A percentile compares a stretch with the other conserved stretches of the same genome.
Conservation (phyloP, 1,140 invertebrate species). For the roundworm (Caenorhabditis elegans) region DNA sequence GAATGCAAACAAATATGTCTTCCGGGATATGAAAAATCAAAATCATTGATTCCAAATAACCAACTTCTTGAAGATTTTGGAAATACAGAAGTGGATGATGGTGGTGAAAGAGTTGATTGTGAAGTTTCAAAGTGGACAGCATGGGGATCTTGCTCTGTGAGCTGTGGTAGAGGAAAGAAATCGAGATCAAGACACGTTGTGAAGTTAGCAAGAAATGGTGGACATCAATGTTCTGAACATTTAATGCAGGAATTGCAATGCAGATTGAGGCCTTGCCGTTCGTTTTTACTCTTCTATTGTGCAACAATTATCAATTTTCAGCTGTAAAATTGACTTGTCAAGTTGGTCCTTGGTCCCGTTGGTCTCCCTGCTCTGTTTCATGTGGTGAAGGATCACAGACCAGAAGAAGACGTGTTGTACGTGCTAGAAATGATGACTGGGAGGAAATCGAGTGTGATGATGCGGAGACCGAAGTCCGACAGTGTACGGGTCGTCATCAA, state of each 20-base stretch:
- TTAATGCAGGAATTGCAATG: conserved; percentile 68
- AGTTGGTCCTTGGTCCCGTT: conserved; percentile 58
- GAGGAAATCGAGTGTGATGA: conserved; percentile 30
- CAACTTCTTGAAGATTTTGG: conserved; percentile 58
- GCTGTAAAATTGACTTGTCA: conserved; percentile 50
- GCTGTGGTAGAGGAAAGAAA: conserved; percentile 73
- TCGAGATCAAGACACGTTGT: conserved; percentile 59
- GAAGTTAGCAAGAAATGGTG: conserved; percentile 73
- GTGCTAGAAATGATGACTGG: conserved; percentile 31
- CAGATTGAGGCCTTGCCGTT: conserved; percentile 67
- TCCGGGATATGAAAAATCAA: conserved; percentile 53
- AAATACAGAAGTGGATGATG: conserved; percentile 55
- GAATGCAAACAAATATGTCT: conserved; percentile 64
- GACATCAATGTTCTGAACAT: conserved; percentile 72
- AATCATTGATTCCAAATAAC: conserved; percentile 56
- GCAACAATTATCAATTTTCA: background rate
- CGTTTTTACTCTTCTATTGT: conserved; percentile 22
- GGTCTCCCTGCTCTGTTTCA: conserved; percentile 58
- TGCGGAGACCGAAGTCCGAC: conserved; percentile 30
- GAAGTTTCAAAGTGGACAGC: conserved; percentile 50
- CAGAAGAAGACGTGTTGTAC: conserved; percentile 26
- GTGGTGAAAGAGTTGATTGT: conserved; percentile 51
- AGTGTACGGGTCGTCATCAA: conserved; percentile 29
- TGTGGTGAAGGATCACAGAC: conserved; percentile 51
- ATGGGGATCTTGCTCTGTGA: conserved; percentile 77